Percentiles rank a stretch among this genome's conserved stretches.
Evolutionary conservation across 2,113 vertebrate species (phyloP).

Genomic region (Notarius quadriscutis): DNA sequence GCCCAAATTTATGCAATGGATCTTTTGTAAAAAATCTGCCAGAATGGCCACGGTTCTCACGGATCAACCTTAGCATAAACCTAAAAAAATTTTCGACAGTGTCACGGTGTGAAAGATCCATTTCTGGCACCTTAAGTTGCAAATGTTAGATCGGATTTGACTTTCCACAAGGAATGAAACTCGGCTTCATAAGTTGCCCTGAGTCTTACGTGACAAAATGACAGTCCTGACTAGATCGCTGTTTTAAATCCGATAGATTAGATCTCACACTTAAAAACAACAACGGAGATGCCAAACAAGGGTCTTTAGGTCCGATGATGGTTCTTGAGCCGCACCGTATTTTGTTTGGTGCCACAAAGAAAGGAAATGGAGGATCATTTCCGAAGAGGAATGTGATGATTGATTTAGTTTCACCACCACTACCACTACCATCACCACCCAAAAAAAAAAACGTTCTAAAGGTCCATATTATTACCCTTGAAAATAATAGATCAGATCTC

Average conservation of each 20-base stretch:
- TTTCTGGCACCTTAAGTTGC: background rate
- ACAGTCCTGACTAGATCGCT: background rate
- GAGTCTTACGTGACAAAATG: background rate
- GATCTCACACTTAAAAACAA: background rate
- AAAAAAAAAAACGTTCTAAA: background rate
- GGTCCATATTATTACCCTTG: background rate
- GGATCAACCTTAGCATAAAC: too few relatives aligned
- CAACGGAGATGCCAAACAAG: background rate
- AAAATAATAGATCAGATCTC: background rate
- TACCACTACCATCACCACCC: too few relatives aligned
- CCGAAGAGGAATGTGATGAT: background rate
- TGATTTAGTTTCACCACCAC: background rate
- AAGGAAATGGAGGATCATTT: background rate
- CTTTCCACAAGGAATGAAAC: background rate
- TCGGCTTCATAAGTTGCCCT: background rate
- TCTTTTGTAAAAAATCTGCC: too few relatives aligned
- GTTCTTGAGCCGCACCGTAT: background rate
- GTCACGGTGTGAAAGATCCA: background rate
- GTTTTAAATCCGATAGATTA: background rate
- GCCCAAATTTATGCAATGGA: too few relatives aligned
- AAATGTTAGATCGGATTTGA: background rate
- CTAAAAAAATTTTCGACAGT: background rate
- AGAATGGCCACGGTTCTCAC: too few relatives aligned
- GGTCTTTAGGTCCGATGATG: too few relatives aligned
- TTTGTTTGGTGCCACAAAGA: background rate